phyloP scores from a whole-genome alignment of 2,888 invertebrate genomes.

The Cerceris ruficornis region DNA sequence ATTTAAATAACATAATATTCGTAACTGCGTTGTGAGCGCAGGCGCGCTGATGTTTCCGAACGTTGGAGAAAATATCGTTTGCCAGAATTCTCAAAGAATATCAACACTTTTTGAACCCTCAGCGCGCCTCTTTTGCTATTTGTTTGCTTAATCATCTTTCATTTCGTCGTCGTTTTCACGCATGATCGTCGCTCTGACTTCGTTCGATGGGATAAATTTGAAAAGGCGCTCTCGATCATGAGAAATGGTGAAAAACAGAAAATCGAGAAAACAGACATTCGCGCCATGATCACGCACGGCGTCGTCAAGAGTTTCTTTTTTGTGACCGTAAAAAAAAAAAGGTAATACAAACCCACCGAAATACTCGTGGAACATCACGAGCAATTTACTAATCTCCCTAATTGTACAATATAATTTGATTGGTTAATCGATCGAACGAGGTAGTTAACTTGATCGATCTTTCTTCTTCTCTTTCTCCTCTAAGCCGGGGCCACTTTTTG shows the following conservation, averaged over 20 bases:
- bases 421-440: too few species aligned
- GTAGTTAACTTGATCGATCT: too few species aligned
- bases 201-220: background rate
- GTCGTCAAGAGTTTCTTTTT: too few species aligned
- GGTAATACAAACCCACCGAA: too few species aligned
- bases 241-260: background rate
- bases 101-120: conserved; percentile 1
- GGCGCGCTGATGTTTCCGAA: conserved; percentile 19
- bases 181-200: conserved; percentile 12
- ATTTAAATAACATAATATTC: conserved; percentile 80
- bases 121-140: conserved; percentile 23
- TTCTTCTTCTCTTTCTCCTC: too few species aligned
- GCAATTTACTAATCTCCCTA: too few species aligned
- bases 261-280: too few species aligned
- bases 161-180: background rate
- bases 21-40: conserved; percentile 53
- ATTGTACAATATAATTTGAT: too few species aligned
- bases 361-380: too few species aligned
- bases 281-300: too few species aligned
- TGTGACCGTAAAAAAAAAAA: too few species aligned
- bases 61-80: background rate
- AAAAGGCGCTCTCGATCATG: background rate
- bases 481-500: too few species aligned
- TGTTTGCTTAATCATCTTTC: conserved; percentile 2
- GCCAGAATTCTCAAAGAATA: background rate